Evolutionary conservation across 2,797 vertebrate species (phyloP), one percentile per base, ranked within the genome.

Genomic region (Pipistrellus nathusii): DNA sequence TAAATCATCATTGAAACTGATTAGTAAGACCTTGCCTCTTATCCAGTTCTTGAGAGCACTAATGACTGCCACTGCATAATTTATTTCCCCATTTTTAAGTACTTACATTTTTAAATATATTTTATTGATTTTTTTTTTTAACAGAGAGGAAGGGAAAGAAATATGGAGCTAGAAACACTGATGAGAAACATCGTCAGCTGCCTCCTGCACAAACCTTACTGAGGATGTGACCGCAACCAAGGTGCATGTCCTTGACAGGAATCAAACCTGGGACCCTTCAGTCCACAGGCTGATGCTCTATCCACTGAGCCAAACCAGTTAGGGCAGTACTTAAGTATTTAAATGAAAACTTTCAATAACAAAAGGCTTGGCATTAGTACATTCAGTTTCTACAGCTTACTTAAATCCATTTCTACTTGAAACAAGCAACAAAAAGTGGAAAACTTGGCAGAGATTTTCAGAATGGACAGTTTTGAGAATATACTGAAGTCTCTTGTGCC

Each of bases 361-460:
- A 18, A 30, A 27, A 64, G 69, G 30, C 2, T 8, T 72, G 55
- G 62, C 64, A 69, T 23, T 73, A 53, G 83, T 66, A 83, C 68
- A 64, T 69, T 64, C 68, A 53, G 14, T 41, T 71, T 46, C 78
- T 66, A 90, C 5, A 32, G 59, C 83, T 87, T 57, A 53, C 20
- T 77, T 77, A 77, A 77, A 91, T 10, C 44, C 57, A 85, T 69
- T 71, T 78, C 25, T 62, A 89, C 35, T 64, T 72, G 21, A 91
- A 93, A 73, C 59, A 2, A 1, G 46, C 57, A 78, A 86, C 25
- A 44, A 81, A 81, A 55, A 55, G 25, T 25, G 14, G 3, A 86
- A 86, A 85, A 53, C 11, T 83, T 85, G 48, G 69, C 72, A 93
- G 57, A 89, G 12, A 30, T 20, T 87, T 15, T 57, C 59, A 25